Evolutionary conservation across 2,113 vertebrate genomes (phyloP).

Genomic region (Dolichallabes microphthalmus): DNA sequence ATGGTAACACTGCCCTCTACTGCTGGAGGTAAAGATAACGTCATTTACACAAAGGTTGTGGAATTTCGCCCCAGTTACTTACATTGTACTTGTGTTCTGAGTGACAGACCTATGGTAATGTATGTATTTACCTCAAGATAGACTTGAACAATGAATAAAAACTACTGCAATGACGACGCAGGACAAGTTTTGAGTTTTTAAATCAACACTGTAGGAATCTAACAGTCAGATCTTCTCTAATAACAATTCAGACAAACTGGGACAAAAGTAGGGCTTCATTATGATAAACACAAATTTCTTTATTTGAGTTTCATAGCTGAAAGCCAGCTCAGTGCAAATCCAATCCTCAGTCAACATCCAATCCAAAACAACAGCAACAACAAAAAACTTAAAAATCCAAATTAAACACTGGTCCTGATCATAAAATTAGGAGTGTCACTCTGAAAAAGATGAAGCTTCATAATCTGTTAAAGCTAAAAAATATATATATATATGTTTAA

Average conservation of each 20-base stretch:
- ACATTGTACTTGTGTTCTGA: too few species aligned
- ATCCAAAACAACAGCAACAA: neutral
- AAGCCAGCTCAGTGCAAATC: neutral
- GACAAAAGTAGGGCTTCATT: neutral
- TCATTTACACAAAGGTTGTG: too few species aligned
- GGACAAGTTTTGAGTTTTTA: neutral
- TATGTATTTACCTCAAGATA: too few species aligned
- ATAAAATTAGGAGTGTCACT: neutral
- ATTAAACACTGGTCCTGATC: neutral
- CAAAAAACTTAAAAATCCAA: too few species aligned
- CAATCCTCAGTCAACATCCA: neutral
- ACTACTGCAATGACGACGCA: too few species aligned
- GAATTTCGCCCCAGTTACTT: too few species aligned
- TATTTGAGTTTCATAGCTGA: neutral
- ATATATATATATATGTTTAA: too few species aligned
- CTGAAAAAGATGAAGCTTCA: neutral
- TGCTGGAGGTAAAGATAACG: too few species aligned
- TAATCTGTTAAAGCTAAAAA: neutral
- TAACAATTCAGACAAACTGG: neutral
- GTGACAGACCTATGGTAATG: too few species aligned
- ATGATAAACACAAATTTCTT: neutral
- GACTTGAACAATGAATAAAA: too few species aligned
- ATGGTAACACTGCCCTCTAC: too few species aligned
- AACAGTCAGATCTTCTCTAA: neutral
- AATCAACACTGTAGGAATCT: neutral